Evolutionary conservation across 2,113 vertebrate species (phyloP).

Genomic region (Aptenodytes forsteri): DNA sequence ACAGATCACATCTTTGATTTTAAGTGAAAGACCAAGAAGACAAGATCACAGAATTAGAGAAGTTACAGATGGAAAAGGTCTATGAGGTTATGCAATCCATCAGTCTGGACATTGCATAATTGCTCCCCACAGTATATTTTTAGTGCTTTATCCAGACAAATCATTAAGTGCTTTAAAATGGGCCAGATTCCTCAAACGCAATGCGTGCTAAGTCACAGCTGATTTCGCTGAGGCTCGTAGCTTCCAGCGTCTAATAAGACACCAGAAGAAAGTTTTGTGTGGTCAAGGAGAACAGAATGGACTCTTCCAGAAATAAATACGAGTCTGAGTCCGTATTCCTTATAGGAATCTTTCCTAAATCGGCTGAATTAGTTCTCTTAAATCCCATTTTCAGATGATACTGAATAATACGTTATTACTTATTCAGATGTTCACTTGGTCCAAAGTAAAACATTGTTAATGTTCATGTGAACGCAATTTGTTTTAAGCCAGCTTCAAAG

Average conservation of each 20-base stretch:
- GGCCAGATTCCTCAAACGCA: conserved; percentile 45
- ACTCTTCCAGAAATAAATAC: not conserved
- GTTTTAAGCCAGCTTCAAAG: conserved; percentile 41
- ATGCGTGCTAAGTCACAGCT: conserved; percentile 52
- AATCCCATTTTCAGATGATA: conserved; percentile 22
- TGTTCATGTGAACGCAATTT: conserved; percentile 18
- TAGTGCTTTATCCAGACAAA: conserved; percentile 68
- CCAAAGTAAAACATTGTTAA: conserved; percentile 25
- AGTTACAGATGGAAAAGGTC: conserved; percentile 62
- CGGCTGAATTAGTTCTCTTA: not conserved
- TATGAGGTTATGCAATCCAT: conserved; percentile 63
- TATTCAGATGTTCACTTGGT: conserved; percentile 20
- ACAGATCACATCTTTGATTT: conserved; percentile 44
- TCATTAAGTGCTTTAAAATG: conserved; percentile 68
- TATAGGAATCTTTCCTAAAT: not conserved
- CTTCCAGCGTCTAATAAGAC: not conserved
- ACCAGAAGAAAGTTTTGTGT: not conserved
- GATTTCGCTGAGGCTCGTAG: not conserved
- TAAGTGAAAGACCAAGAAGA: conserved; percentile 28
- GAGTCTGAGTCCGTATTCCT: not conserved
- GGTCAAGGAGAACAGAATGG: not conserved
- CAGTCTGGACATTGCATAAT: conserved; percentile 63
- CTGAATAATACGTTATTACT: not conserved
- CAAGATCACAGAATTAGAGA: conserved; percentile 50
- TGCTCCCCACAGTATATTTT: conserved; percentile 67